phyloP scores from a whole-genome alignment of 2,113 vertebrate species.

The Heloderma charlesbogerti region DNA sequence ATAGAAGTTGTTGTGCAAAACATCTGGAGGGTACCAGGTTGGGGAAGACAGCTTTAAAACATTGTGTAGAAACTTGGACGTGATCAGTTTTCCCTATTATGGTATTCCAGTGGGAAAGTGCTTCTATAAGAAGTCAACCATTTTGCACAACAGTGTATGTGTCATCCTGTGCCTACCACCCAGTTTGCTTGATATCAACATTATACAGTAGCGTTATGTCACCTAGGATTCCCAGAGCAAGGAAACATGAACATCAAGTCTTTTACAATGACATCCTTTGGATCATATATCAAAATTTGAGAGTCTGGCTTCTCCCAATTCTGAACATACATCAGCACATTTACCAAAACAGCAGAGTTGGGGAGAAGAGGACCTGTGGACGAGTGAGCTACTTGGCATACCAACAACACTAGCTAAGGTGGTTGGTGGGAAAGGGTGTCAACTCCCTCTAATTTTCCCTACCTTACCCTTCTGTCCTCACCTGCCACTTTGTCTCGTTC shows the following conservation, averaged over 20 bases:
- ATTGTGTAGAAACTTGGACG: neutral
- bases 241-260: neutral
- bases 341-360: neutral
- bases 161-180: neutral
- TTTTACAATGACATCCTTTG: neutral
- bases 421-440: accelerated
- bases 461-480: accelerated
- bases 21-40: no score
- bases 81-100: neutral
- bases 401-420: neutral
- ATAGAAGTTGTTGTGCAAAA: no score
- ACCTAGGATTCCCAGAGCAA: neutral
- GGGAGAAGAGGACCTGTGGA: neutral
- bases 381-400: neutral
- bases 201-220: neutral
- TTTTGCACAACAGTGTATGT: neutral
- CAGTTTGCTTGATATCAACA: neutral
- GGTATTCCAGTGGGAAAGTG: neutral
- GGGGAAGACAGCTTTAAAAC: neutral
- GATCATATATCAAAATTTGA: neutral
- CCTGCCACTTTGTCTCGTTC: neutral
- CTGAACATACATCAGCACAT: neutral
- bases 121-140: neutral
- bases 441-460: neutral
- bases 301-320: neutral